Evolutionary conservation across 2,888 invertebrate genomes (phyloP), one percentile per base, ranked within the genome.

Genomic region (Alentia gelatinosa): DNA sequence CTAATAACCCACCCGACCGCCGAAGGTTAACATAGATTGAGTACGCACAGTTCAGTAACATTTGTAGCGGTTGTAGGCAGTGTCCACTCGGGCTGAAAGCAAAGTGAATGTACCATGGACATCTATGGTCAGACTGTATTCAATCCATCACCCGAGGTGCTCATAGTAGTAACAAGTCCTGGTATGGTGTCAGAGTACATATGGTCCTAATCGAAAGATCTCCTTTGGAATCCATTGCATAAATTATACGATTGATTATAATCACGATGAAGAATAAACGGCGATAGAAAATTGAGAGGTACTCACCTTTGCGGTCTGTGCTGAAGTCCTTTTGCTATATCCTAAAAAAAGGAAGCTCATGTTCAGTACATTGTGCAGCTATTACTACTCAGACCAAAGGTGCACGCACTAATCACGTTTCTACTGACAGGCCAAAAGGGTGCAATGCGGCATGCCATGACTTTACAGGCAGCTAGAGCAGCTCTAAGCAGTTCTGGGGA

Each of bases 331-430:
- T 79, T 3, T 79, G 79, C 79, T 79, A 79, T 79, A 79, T 79
- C 79, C 79, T 79, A 79, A 37, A 79, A n/a, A 79, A 79, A 79
- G 79, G 79, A 79, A 39, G 39, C 37, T 68, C 30, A 68, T 33
- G 30, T 47, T 68, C 56, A 56, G 56, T 56, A 56, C 56, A 56
- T n/a, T n/a, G 56, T 56, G 56, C 56, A 56, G n/a, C 56, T 12
- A 19, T n/a, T 5, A 56, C 56, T 56, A n/a, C 56, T 56, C 19
- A 56, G 9, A n/a, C 56, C n/a, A 56, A 19, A 3, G n/a, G 23
- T n/a, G 19, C 56, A 4, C 56, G n/a, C 19, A 56, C 56, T n/a
- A n/a, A n/a, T n/a, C n/a, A n/a, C n/a, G n/a, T n/a, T n/a, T n/a
- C n/a, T n/a, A n/a, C n/a, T n/a, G n/a, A n/a, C n/a, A 19, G n/a